Conservation (phyloP, 1,140 invertebrate species). For the Neelides sp. region DNA sequence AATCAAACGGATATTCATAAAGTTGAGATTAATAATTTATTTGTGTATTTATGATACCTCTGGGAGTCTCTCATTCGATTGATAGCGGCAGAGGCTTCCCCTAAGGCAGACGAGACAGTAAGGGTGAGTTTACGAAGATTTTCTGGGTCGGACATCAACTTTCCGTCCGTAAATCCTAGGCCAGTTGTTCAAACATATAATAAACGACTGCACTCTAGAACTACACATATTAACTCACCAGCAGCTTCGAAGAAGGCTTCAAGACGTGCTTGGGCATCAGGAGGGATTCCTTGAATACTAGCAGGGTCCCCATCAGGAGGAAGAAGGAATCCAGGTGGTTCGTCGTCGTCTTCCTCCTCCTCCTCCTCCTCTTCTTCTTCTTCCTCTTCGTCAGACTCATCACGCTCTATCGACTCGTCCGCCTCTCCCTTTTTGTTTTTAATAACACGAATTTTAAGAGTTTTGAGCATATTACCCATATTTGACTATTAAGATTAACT, state of each 20-base stretch:
- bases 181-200: conserved; percentile 10
- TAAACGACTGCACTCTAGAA: not conserved
- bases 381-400: conserved; percentile 39
- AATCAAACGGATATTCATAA: too few relatives aligned
- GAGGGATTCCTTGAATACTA: conserved; percentile 65
- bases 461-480: not conserved
- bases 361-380: conserved; percentile 47
- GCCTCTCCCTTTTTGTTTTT: conserved; percentile 16
- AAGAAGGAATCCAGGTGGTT: conserved; percentile 65
- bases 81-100: conserved; percentile 87
- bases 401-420: conserved; percentile 30
- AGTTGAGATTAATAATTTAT: too few relatives aligned
- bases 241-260: conserved; percentile 79
- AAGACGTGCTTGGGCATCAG: conserved; percentile 72
- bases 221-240: conserved; percentile 45
- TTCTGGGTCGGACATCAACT: conserved; percentile 64
- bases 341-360: conserved; percentile 53
- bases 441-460: conserved; percentile 3
- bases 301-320: conserved; percentile 50
- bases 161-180: conserved; percentile 45
- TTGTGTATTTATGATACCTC: conserved; percentile 12
- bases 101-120: conserved; percentile 80
- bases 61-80: conserved; percentile 67
- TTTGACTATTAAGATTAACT: not conserved
- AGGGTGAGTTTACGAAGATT: conserved; percentile 70